Percentiles rank a stretch among this genome's conserved stretches.
Evolutionary conservation across 2,888 invertebrate species (phyloP).

Genomic region (Pemphredon lugubris): DNA sequence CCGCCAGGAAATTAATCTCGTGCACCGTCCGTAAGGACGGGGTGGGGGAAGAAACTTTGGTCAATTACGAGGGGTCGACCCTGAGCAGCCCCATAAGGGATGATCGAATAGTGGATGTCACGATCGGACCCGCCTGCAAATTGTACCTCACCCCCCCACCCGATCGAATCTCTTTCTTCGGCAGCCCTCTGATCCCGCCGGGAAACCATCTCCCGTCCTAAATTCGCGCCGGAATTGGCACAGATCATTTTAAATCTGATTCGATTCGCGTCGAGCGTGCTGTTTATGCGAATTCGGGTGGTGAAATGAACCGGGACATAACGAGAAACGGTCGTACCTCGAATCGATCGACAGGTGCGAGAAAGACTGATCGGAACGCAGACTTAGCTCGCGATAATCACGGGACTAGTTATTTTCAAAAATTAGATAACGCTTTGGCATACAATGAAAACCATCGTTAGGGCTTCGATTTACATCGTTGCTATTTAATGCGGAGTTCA

Average conservation of each 20-base stretch:
- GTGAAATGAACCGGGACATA: too few species aligned
- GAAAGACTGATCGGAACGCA: too few species aligned
- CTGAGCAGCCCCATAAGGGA: constrained; percentile 49
- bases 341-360: too few species aligned
- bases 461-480: too few species aligned
- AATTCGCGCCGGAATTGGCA: constrained; percentile 24
- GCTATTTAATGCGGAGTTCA: too few species aligned
- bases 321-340: too few species aligned
- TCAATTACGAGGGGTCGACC: constrained; percentile 67
- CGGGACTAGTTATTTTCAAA: too few species aligned
- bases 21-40: constrained; percentile 10
- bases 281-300: not conserved
- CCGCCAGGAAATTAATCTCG: constrained; percentile 60
- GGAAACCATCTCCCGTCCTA: constrained; percentile 19
- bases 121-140: constrained; percentile 65
- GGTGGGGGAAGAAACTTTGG: constrained; percentile 48
- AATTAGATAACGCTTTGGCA: too few species aligned
- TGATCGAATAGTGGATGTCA: constrained; percentile 62
- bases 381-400: too few species aligned
- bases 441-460: too few species aligned
- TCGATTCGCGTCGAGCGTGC: not conserved
- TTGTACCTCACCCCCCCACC: constrained; percentile 66
- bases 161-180: constrained; percentile 63
- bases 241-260: constrained; percentile 16
- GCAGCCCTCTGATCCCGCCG: constrained; percentile 13